Percentiles rank a stretch among this genome's conserved stretches.
phyloP scores from a whole-genome alignment of 2,113 vertebrate species.

The Campylomormyrus numenius region DNA sequence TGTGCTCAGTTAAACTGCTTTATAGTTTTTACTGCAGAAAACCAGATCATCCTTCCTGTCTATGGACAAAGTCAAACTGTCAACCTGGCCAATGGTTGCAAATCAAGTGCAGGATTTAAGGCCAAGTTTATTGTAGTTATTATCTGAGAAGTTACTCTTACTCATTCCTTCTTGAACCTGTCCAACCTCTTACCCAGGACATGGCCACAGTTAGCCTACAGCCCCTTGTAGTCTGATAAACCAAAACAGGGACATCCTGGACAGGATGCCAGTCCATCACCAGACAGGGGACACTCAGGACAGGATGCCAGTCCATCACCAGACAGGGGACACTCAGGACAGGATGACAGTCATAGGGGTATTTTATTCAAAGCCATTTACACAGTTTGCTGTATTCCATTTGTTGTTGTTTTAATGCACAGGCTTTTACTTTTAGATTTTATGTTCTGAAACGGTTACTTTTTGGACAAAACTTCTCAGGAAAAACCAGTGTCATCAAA shows the following conservation, averaged over 20 bases:
- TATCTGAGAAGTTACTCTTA: neutral
- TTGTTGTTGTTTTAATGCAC: neutral
- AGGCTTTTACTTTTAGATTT: neutral
- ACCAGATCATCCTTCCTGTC: neutral
- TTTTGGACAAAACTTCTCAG: neutral
- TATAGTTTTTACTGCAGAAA: neutral
- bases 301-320: neutral
- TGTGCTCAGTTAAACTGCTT: neutral
- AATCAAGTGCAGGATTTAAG: neutral
- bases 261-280: neutral
- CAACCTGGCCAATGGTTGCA: neutral
- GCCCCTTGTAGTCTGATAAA: neutral
- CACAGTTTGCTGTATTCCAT: neutral
- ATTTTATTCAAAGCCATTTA: neutral
- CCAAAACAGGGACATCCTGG: neutral
- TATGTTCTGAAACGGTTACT: neutral
- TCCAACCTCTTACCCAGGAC: neutral
- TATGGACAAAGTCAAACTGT: neutral
- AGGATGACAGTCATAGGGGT: neutral
- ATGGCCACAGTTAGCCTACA: neutral
- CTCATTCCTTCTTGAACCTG: neutral
- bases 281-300: neutral
- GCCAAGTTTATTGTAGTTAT: neutral
- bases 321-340: neutral
- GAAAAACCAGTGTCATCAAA: neutral